Evolutionary conservation across 1,140 invertebrate species (phyloP), one percentile per base, ranked within the genome.

Genomic region (Panulirus ornatus): DNA sequence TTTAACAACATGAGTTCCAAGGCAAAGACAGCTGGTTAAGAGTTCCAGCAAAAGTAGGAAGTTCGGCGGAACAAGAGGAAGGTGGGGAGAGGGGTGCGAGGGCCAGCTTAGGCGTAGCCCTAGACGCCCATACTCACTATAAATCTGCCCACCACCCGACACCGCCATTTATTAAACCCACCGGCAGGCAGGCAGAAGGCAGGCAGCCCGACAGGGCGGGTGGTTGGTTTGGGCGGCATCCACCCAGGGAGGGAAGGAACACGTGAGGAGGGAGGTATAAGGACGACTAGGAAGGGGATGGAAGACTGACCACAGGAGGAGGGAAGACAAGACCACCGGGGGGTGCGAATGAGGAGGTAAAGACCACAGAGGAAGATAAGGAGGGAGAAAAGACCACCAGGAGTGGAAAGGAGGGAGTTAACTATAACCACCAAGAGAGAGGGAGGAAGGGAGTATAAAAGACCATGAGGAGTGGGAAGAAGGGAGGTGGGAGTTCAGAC

Each of bases 91-190:
- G 40, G 73, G 73, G 1, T 22, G 73, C 22, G 16, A n/a, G 73
- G 73, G 8, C 36, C 44, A 47, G 5, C 14, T 47, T 47, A 47
- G 44, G 44, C 44, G 44, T 47, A 47, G 44, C 19, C 73, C 73
- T 22, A 42, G 44, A n/a, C 78, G 22, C 51, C 78, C 51, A 81
- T 58, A 58, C n/a, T 79, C 40, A 76, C 78, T 58, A 58, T 81
- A 54, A 81, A 81, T 81, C 78, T 81, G 78, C 76, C 76, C 76
- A 54, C 51, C 78, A 81, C 47, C 78, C 78, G 78, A 81, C 78
- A 81, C 44, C 47, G 38, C 78, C 47, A 81, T 81, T 58, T 81
- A 51, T 81, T 81, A 81, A 58, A 81, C 78, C 78, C 44, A 14
- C 47, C 78, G 51, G 38, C 47, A 54, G 27, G n/a, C 44, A 58